Conservation (phyloP, 2,113 vertebrate species). For the Pagrus major region DNA sequence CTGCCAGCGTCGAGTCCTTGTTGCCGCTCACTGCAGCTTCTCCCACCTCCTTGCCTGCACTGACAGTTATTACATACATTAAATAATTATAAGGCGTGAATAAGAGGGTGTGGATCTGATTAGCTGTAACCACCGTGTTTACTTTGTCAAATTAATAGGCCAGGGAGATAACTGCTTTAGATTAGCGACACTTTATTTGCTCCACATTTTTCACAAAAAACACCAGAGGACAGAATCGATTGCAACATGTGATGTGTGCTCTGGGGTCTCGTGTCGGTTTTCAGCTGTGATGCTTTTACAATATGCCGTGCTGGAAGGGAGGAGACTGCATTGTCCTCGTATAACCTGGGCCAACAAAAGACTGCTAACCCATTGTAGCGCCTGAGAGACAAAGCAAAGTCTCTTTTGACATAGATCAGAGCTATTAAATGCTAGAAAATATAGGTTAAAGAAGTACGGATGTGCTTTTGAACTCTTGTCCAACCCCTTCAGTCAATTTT, state of each 20-base stretch:
- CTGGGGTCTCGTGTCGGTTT: slow-evolving; percentile 25
- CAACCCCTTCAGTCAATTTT: background rate
- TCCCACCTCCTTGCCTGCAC: slow-evolving; percentile 6
- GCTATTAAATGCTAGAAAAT: slow-evolving; percentile 16
- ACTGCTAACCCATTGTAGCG: background rate
- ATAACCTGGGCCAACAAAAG: slow-evolving; percentile 29
- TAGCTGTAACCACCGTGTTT: slow-evolving; percentile 21
- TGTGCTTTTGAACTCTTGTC: slow-evolving; percentile 11
- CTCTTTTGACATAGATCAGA: slow-evolving; percentile 21
- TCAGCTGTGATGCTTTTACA: slow-evolving; percentile 50
- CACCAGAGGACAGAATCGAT: slow-evolving; percentile 19
- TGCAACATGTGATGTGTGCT: slow-evolving; percentile 46
- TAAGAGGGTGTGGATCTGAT: slow-evolving; percentile 27
- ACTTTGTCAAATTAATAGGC: slow-evolving; percentile 27
- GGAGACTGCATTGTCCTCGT: slow-evolving; percentile 49
- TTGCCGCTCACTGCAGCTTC: slow-evolving; percentile 10
- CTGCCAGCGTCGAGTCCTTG: slow-evolving; percentile 21
- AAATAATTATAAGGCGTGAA: slow-evolving; percentile 5
- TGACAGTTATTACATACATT: slow-evolving; percentile 35
- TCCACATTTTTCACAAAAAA: slow-evolving; percentile 30
- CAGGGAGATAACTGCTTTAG: background rate
- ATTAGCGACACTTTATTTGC: slow-evolving; percentile 33
- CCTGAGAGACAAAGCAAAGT: background rate
- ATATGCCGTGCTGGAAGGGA: slow-evolving; percentile 31
- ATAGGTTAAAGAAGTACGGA: background rate